Evolutionary conservation across 2,797 vertebrate genomes (phyloP).

Genomic region (Poeciliopsis turneri): DNA sequence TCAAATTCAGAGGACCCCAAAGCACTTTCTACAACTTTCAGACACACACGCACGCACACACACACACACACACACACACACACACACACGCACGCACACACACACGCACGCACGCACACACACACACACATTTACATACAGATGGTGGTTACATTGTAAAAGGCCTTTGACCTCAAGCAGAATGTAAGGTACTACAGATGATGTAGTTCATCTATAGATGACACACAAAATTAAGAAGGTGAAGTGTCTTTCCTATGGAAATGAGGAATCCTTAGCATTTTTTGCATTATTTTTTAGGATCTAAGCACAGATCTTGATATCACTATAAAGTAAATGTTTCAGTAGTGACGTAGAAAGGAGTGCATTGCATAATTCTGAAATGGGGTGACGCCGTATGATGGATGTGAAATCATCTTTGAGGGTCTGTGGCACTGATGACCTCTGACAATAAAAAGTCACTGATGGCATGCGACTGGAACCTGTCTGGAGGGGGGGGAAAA

Average conservation of each 20-base stretch:
- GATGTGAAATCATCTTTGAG: constrained; percentile 13
- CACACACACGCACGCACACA: too few relatives aligned
- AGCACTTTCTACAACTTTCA: too few relatives aligned
- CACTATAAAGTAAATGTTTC: not conserved
- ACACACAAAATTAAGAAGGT: too few relatives aligned
- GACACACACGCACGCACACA: too few relatives aligned
- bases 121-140: too few relatives aligned
- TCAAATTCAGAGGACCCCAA: too few relatives aligned
- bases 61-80: too few relatives aligned
- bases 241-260: not conserved
- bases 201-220: too few relatives aligned
- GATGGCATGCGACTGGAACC: constrained; percentile 19
- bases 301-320: not conserved
- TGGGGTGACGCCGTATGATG: constrained; percentile 15
- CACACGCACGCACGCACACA: too few relatives aligned
- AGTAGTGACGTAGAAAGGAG: not conserved
- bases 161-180: too few relatives aligned
- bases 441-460: constrained; percentile 20
- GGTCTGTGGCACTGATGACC: constrained; percentile 35
- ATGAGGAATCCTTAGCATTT: not conserved
- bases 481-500: constrained; percentile 12
- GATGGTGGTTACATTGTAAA: too few relatives aligned
- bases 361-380: constrained; percentile 1
- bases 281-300: not conserved
- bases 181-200: too few relatives aligned